Base-by-base conservation (phyloP, 1,140 invertebrate species). In the Eupeodes corollae region DNA sequence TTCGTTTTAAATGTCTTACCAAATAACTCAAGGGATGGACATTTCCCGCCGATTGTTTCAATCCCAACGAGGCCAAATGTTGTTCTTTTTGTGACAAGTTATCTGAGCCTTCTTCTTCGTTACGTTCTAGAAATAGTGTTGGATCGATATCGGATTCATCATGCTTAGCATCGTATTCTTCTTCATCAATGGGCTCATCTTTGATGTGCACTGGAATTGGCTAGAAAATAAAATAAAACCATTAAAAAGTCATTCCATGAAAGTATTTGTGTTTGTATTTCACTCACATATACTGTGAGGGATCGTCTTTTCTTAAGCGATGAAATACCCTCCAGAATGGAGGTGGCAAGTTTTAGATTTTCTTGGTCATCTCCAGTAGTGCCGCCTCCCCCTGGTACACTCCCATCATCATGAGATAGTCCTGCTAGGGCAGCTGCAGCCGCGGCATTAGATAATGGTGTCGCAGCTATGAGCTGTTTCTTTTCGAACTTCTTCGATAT, bases 261-360 rank as follows among this genome's bases (percentile, higher is more conserved):
- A 12, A 44, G 56, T 16, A 52, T 56, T 42, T 51, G 49, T 49
- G 53, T 56, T 50, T 63, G 61, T 51, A 57, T 52, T 58, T 63
- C 65, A 66, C 63, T 66, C 62, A 66, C 63, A 66, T 66, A 66
- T 49, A 66, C 63, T 61, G 63, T 66, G 63, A 66, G 53, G 35
- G 63, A 66, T 63, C 65, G 65, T 40, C 63, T 62, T 52, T 66
- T 66, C 57, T 66, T 66, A 49, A 66, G 44, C 53, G 62, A 58
- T 6, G 63, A 56, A 44, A 66, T 66, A 50, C 62, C 63, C 46
- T 66, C 63, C 58, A 66, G 55, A 47, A 66, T 66, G 37, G 62
- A 49, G 30, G 44, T 42, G 6, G 49, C 42, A 10, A 55, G 48
- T 13, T 52, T 51, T 5, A 51, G 48, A 2, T 53, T 49, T 8